Evolutionary conservation across 2,113 vertebrate species (phyloP).

Genomic region (Poeciliopsis turrubarensis): DNA sequence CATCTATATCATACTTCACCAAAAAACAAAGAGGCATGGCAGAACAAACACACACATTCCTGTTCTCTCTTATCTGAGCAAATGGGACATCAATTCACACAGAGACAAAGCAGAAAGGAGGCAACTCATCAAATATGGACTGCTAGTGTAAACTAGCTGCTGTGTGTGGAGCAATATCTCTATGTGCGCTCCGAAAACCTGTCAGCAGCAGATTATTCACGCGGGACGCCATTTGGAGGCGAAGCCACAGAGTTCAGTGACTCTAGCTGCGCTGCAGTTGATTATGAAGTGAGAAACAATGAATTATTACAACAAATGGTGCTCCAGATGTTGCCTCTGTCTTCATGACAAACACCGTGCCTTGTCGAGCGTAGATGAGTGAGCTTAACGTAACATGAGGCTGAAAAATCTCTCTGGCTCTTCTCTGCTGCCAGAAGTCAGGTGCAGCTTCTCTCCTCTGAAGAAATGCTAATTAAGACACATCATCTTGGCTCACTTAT

Average conservation of each 20-base stretch:
- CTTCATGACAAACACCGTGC: conserved; percentile 62
- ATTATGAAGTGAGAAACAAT: conserved; percentile 68
- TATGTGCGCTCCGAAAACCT: conserved; percentile 44
- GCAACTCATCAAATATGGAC: conserved; percentile 53
- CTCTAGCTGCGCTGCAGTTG: conserved; percentile 49
- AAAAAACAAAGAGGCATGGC: background rate
- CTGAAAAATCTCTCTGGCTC: conserved; percentile 53
- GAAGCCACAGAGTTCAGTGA: conserved; percentile 43
- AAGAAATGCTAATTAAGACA: conserved; percentile 32
- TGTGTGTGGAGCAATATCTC: conserved; percentile 45
- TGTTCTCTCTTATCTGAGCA: conserved; percentile 46
- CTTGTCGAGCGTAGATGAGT: conserved; percentile 41
- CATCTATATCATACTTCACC: conserved; percentile 1
- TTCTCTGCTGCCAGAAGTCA: conserved; percentile 14
- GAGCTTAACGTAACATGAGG: conserved; percentile 33
- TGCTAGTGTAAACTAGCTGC: conserved; percentile 56
- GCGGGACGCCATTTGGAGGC: conserved; percentile 32
- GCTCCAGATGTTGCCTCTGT: conserved; percentile 68
- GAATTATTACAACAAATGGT: conserved; percentile 75
- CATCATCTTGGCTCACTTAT: conserved; percentile 43
- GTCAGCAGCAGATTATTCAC: conserved; percentile 58
- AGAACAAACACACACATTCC: conserved; percentile 32
- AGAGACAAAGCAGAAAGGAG: conserved; percentile 1
- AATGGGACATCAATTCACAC: conserved; percentile 43
- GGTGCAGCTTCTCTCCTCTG: conserved; percentile 16